Evolutionary conservation across 2,113 vertebrate species (phyloP).

Genomic region (Myrmecophaga tridactyla): DNA sequence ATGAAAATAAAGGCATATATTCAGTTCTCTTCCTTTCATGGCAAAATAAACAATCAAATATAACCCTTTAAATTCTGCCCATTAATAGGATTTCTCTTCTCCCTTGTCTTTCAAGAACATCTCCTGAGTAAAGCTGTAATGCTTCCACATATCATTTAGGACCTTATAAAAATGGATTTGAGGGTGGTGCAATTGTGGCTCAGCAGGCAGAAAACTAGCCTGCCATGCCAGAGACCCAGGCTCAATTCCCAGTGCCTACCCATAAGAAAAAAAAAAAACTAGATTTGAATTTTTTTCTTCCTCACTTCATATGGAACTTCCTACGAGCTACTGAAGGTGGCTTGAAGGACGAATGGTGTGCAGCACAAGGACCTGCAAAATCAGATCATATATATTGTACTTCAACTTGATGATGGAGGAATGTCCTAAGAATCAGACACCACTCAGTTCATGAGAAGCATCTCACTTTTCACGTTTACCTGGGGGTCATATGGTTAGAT

Average conservation of each 20-base stretch:
- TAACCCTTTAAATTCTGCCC: not conserved
- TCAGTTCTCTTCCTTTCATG: not conserved
- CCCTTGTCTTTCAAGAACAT: not conserved
- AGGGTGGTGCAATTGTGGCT: too few species aligned
- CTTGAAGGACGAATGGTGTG: not conserved
- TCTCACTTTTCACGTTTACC: not conserved
- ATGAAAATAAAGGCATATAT: not conserved
- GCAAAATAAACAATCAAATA: not conserved
- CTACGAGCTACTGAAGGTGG: not conserved
- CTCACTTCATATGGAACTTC: not conserved
- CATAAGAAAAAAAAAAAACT: too few species aligned
- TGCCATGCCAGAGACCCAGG: too few species aligned
- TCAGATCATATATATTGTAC: not conserved
- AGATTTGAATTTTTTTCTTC: not conserved
- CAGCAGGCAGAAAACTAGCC: too few species aligned
- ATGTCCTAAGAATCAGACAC: not conserved
- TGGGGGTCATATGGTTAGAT: not conserved
- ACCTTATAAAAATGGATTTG: too few species aligned
- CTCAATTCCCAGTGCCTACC: too few species aligned
- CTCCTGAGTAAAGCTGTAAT: not conserved
- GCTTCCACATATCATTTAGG: not conserved
- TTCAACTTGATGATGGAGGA: not conserved
- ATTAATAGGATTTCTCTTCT: not conserved
- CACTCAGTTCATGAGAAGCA: not conserved
- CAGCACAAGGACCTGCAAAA: not conserved